Evolutionary conservation across 2,888 invertebrate genomes (phyloP), one percentile per base, ranked within the genome.

Genomic region (Campoplex capitator): DNA sequence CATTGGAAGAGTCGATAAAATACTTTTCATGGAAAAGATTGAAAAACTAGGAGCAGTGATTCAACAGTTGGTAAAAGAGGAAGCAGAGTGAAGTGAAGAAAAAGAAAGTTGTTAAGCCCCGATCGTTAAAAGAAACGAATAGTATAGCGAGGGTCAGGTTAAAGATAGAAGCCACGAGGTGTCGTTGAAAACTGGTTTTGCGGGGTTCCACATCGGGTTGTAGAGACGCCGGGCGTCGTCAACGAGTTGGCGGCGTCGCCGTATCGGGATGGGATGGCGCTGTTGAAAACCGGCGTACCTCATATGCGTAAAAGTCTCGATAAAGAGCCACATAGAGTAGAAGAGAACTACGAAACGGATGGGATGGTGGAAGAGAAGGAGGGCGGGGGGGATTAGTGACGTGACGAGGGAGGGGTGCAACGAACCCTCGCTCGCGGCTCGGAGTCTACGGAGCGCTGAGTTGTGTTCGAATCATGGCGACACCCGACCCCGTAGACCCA

Each of bases 401-500:
- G 76, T 80, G 88, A 83, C 71, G 81, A 85, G 83, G 76, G 78
- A 74, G 90, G 92, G 93, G 93, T 92, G 92, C 92, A 93, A 93
- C 92, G 92, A 93, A 93, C 93, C 93, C 93, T 93, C 92, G 91
- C 92, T 92, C 92, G 90, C 90, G 91, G 91, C 91, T 92, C 91
- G 91, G 74, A 92, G 93, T 92, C 92, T 91, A 91, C 92, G 92
- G 91, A 92, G 92, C 91, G 91, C 92, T 91, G 92, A 92, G 92
- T 93, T 92, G 93, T 92, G 93, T 92, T 92, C 93, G 95, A 95
- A 95, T 95, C 95, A 96, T 96, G 96, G 96, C 96, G 95, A 95
- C 95, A 95, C 95, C 95, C 95, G 95, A 95, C 95, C 95, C 95
- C 95, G 95, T 95, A 92, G 95, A 95, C 92, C 94, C 95, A 93